Percentiles rank a stretch among this genome's conserved stretches.
Conservation (phyloP, 2,797 vertebrate genomes). For the Silurus lanzhouensis region DNA sequence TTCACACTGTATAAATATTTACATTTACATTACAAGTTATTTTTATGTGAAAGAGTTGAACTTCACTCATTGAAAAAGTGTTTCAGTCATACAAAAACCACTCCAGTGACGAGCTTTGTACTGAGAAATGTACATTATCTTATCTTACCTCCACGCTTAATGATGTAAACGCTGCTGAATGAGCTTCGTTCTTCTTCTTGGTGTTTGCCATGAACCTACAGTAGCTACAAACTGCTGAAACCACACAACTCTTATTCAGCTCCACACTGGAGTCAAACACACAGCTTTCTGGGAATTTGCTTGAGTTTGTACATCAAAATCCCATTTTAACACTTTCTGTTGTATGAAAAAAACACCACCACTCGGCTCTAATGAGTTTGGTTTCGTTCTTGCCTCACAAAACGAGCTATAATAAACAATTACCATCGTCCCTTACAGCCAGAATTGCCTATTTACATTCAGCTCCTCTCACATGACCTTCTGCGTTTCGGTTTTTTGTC, state of each 20-base stretch:
- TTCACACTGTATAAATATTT: neutral
- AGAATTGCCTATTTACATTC: too few relatives aligned
- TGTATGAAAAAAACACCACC: neutral
- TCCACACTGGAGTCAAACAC: neutral
- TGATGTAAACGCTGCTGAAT: conserved; percentile 30
- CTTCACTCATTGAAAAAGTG: neutral
- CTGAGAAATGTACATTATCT: neutral
- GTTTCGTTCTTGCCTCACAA: neutral
- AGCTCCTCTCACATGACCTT: neutral
- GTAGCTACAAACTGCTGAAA: neutral
- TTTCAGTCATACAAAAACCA: neutral
- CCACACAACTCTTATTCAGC: neutral
- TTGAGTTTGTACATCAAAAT: neutral
- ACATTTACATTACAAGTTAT: neutral
- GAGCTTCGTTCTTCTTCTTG: conserved; percentile 16
- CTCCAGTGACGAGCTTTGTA: neutral
- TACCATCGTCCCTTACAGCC: accelerated
- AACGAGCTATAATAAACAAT: neutral
- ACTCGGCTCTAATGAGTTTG: neutral
- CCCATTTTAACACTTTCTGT: neutral
- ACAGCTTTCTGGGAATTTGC: neutral
- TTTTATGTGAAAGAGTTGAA: neutral
- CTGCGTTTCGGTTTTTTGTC: neutral
- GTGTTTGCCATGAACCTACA: neutral
- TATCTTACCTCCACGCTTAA: conserved; percentile 47